These are phyloP conservation scores for Gallinago undulata DNA, from an alignment of 2,113 vertebrate species.

Conservation along the genomic window DNA sequence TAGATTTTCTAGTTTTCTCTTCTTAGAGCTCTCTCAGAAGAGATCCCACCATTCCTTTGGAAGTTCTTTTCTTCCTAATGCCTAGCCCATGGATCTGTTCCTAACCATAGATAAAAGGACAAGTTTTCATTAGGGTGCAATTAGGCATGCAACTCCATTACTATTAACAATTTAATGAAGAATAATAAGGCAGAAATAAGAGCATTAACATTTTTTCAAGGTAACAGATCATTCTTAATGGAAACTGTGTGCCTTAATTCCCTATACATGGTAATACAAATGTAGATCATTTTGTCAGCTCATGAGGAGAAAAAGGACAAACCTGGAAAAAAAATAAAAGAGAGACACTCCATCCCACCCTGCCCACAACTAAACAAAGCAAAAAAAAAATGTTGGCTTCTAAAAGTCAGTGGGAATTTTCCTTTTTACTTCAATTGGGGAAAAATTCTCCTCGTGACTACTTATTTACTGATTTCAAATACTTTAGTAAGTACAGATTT, in stretches of 20 bases:
- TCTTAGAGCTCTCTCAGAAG: not conserved
- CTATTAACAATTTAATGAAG: conserved; percentile 21
- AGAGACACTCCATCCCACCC: not conserved
- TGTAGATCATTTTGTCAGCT: not conserved
- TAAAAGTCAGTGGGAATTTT: not conserved
- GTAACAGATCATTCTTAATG: conserved; percentile 47
- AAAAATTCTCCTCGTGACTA: not conserved
- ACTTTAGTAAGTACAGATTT: not conserved
- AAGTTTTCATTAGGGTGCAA: conserved; percentile 26
- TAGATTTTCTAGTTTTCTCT: not conserved
- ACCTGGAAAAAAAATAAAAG: not conserved
- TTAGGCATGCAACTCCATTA: conserved; percentile 2
- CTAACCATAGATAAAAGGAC: conserved; percentile 10
- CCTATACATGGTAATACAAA: not conserved
- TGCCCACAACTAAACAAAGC: not conserved
- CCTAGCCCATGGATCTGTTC: not conserved
- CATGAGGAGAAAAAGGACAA: conserved; percentile 12
- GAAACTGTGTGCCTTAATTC: not conserved
- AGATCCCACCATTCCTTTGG: not conserved
- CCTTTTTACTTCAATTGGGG: not conserved
- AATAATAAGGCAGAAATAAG: conserved; percentile 39
- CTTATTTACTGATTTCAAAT: not conserved
- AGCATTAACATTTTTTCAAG: conserved; percentile 28
- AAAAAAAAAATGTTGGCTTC: not conserved
- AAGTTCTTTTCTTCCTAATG: not conserved